A percentile compares a stretch with the other conserved stretches of the same genome.
phyloP scores from a whole-genome alignment of 2,888 invertebrate species.

The Calliphora vomitoria region DNA sequence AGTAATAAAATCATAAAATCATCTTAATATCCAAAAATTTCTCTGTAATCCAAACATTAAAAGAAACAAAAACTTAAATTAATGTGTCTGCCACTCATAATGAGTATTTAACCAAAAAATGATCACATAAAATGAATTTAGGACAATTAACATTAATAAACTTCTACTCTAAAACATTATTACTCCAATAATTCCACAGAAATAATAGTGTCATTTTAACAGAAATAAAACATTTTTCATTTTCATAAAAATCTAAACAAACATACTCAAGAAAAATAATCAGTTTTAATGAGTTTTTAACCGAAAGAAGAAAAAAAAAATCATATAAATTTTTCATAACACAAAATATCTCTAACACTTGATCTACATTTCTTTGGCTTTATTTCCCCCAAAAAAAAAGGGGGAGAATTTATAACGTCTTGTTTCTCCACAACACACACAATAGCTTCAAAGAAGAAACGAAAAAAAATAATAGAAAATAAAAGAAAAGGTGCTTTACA shows the following conservation, averaged over 20 bases:
- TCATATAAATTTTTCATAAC: constrained; percentile 67
- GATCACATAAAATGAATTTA: constrained; percentile 58
- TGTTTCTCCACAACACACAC: constrained; percentile 23
- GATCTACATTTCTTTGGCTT: constrained; percentile 68
- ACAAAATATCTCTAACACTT: constrained; percentile 63
- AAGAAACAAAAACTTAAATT: neutral
- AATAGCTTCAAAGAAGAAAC: neutral
- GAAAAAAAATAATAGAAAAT: neutral
- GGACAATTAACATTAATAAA: constrained; percentile 68
- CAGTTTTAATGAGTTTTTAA: constrained; percentile 71
- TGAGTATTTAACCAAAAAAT: constrained; percentile 32
- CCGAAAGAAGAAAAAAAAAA: constrained; percentile 55
- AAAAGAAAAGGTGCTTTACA: constrained; percentile 69
- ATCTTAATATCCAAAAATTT: neutral
- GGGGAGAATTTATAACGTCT: constrained; percentile 48
- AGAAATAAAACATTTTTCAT: constrained; percentile 69
- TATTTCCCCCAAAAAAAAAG: neutral
- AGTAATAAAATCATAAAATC: constrained; percentile 30
- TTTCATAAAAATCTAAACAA: constrained; percentile 57
- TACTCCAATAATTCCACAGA: constrained; percentile 24
- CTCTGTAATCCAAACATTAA: constrained; percentile 25
- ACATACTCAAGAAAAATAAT: constrained; percentile 22
- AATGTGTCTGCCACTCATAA: constrained; percentile 18
- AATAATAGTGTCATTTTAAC: constrained; percentile 61
- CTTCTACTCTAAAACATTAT: constrained; percentile 37